Conservation (phyloP, 2,113 vertebrate genomes). For the Catharus bicknelli region DNA sequence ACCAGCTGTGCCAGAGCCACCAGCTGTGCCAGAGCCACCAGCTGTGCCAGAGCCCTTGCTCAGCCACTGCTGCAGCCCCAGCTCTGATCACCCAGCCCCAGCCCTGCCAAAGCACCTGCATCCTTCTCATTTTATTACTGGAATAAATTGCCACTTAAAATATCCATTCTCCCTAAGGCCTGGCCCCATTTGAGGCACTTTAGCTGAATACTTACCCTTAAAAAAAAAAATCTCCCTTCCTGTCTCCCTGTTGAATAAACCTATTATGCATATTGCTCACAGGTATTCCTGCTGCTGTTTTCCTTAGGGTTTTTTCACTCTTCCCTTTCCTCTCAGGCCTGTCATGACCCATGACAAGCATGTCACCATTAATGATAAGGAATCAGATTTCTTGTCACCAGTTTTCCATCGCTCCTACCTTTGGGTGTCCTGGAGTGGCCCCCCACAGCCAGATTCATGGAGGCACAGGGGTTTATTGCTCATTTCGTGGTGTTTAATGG, state of each 20-base stretch:
- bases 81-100: background rate
- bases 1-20: background rate
- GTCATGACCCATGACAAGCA: background rate
- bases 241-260: background rate
- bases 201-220: constrained; percentile 10
- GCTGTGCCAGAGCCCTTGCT: background rate
- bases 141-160: constrained; percentile 58
- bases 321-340: background rate
- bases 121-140: constrained; percentile 40
- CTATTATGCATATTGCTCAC: background rate
- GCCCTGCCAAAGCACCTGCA: constrained; percentile 14
- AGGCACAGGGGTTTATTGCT: background rate
- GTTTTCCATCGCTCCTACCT: background rate
- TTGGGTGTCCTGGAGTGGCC: background rate
- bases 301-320: background rate
- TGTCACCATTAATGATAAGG: background rate
- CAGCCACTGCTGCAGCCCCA: background rate
- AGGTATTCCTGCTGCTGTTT: background rate
- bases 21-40: background rate
- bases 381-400: background rate
- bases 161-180: background rate
- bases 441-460: background rate
- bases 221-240: background rate
- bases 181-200: constrained; percentile 31
- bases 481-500: background rate